Evolutionary conservation across 1,140 invertebrate genomes (phyloP).

Genomic region (Macrotrachela quadricornifera): DNA sequence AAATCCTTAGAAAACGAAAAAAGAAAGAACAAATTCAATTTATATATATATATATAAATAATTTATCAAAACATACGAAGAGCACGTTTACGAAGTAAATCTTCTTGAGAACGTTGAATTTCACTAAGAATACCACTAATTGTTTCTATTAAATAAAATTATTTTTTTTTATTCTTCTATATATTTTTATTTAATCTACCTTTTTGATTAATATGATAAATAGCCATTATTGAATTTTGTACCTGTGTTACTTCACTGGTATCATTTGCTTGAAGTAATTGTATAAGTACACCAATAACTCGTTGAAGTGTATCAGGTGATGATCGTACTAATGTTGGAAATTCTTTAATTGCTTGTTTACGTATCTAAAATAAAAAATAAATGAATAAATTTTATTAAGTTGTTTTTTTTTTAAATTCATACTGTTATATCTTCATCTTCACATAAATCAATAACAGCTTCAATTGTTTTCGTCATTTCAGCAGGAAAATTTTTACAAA

Average conservation of each 20-base stretch:
- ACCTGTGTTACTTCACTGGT: too few species aligned
- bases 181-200: not conserved
- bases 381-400: not conserved
- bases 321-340: conserved; percentile 57
- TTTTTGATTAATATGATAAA: conserved; percentile 9
- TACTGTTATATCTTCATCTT: conserved; percentile 74
- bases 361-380: conserved; percentile 46
- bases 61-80: too few species aligned
- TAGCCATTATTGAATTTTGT: too few species aligned
- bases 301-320: conserved; percentile 57
- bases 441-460: conserved; percentile 73
- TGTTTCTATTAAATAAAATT: too few species aligned
- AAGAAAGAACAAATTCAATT: too few species aligned
- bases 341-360: conserved; percentile 78
- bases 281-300: conserved; percentile 71
- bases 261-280: conserved; percentile 55
- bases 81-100: too few species aligned
- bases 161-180: too few species aligned
- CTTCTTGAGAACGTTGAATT: too few species aligned
- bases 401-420: conserved; percentile 17
- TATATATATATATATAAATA: too few species aligned
- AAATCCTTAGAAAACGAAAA: too few species aligned
- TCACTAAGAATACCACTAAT: too few species aligned
- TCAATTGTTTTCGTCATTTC: conserved; percentile 62
- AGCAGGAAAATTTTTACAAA: conserved; percentile 71